Evolutionary conservation across 2,797 vertebrate species (phyloP), one percentile per base, ranked within the genome.

Genomic region (Selene dorsalis): DNA sequence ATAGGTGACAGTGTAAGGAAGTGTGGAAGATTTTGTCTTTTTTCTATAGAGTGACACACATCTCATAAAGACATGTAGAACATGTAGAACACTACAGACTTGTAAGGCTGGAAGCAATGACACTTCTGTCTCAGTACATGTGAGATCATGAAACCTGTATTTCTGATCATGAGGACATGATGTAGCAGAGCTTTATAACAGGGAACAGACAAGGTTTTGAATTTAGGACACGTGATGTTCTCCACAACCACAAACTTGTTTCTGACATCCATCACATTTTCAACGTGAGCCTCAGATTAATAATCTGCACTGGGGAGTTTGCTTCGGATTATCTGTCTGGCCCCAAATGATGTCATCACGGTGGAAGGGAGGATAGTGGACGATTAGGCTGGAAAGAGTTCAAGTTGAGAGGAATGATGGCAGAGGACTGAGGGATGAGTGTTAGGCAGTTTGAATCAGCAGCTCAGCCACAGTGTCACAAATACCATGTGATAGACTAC

Each of bases 221-320:
- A 43, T 47, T n/a, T 57, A 38, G 58, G 38, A 55, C 47, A 24
- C 20, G 17, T 0, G 14, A 81, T 52, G 48, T 73, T 79, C 47
- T 6, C 3, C 63, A 18, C 26, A 47, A 47, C 14, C 35, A 48
- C 7, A 77, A 75, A 66, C 69, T 39, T 68, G 57, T 56, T 70
- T 77, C 45, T 28, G 62, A 57, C 48, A n/a, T 86, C 55, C 8
- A 75, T 71, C 43, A 22, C 60, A 47, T 57, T 81, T 78, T 47
- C 35, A n/a, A 84, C 69, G 45, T 81, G 76, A 77, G 80, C 60
- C 78, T 50, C 50, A 79, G 72, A 84, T 82, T 57, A 68, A 80
- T 88, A 90, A 89, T 90, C 85, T 56, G 8, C 73, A 13, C 8
- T 2, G 58, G 82, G 52, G 86, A 68, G 68, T 84, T 83, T 82